Evolutionary conservation across 2,797 vertebrate species (phyloP).

Genomic region (Pampus argenteus): DNA sequence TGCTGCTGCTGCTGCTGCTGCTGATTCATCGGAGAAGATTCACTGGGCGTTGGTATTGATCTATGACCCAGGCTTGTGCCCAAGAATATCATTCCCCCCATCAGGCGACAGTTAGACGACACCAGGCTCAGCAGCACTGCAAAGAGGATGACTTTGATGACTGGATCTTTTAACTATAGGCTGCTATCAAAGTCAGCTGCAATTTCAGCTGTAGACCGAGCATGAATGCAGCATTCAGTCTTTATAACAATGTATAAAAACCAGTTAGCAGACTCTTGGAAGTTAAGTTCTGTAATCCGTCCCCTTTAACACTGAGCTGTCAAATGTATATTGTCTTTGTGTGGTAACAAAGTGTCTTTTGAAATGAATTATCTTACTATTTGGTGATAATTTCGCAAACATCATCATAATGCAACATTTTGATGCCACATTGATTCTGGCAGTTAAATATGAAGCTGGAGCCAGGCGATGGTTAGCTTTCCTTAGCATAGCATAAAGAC

Average conservation of each 20-base stretch:
- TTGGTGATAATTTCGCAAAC: too few relatives aligned
- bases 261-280: too few relatives aligned
- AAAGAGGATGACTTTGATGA: conserved; percentile 60
- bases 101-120: conserved; percentile 66
- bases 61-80: conserved; percentile 61
- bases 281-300: neutral
- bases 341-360: too few relatives aligned
- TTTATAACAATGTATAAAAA: neutral
- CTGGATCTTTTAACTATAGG: conserved; percentile 39
- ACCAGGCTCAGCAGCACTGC: conserved; percentile 46
- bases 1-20: conserved; percentile 34
- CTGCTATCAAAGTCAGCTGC: conserved; percentile 9
- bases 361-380: too few relatives aligned
- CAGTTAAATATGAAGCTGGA: neutral
- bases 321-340: too few relatives aligned
- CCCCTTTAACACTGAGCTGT: too few relatives aligned
- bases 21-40: conserved; percentile 74
- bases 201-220: neutral
- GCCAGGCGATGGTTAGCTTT: neutral
- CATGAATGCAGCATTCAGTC: neutral
- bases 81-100: conserved; percentile 76
- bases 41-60: conserved; percentile 75
- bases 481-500: neutral
- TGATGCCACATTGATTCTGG: neutral
- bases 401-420: too few relatives aligned